phyloP scores from a whole-genome alignment of 2,888 invertebrate genomes.

The Tiliacea citrago region DNA sequence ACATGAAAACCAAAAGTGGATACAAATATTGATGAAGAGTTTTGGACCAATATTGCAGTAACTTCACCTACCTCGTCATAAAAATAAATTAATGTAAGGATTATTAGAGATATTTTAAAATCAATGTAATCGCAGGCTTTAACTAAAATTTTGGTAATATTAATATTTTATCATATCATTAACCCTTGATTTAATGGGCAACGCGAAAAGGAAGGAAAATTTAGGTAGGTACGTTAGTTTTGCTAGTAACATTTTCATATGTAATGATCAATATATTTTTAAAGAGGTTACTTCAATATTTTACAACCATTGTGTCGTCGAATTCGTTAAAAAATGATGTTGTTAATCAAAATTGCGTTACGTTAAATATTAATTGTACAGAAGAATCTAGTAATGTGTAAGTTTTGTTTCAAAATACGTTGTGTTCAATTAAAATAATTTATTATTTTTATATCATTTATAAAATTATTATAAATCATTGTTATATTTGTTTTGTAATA shows the following conservation, averaged over 20 bases:
- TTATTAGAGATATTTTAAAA: slow-evolving; percentile 5
- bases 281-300: background rate
- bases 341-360: slow-evolving; percentile 28
- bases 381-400: slow-evolving; percentile 55
- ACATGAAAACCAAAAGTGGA: slow-evolving; percentile 62
- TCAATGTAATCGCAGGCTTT: background rate
- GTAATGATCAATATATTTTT: slow-evolving; percentile 2
- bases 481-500: slow-evolving; percentile 58
- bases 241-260: slow-evolving; percentile 7
- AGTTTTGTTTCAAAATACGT: slow-evolving; percentile 56
- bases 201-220: slow-evolving; percentile 21
- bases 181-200: slow-evolving; percentile 21
- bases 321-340: slow-evolving; percentile 3
- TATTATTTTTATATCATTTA: slow-evolving; percentile 64
- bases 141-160: slow-evolving; percentile 3
- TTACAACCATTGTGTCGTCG: slow-evolving; percentile 1
- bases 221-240: background rate
- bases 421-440: slow-evolving; percentile 64
- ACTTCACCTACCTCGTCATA: slow-evolving; percentile 27
- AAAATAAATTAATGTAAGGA: background rate
- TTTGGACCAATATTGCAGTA: slow-evolving; percentile 13
- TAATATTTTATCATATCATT: slow-evolving; percentile 2
- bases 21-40: background rate
- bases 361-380: slow-evolving; percentile 58
- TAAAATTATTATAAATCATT: slow-evolving; percentile 64